Base-by-base conservation (phyloP, 2,888 invertebrate genomes). In the Torymus aiolomorphi region DNA sequence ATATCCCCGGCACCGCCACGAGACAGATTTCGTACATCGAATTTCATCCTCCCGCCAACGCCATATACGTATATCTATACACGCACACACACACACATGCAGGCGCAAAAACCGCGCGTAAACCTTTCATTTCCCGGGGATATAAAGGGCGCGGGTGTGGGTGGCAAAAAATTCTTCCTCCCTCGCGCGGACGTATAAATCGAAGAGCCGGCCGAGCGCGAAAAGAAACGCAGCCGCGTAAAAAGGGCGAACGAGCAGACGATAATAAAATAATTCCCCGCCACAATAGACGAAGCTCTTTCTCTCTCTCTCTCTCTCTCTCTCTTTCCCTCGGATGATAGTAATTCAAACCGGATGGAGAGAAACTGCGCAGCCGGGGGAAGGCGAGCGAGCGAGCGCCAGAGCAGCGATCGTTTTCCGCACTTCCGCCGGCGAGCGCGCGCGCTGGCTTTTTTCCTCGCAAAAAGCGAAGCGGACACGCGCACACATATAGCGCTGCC, bases 251-350 rank as follows among this genome's bases (percentile, higher is more conserved):
- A 79, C 85, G 85, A 84, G 83, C 86, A 86, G 86, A 85, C 87
- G 88, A 87, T 88, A 88, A 89, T 89, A 89, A 89, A 89, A 89
- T 89, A 89, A 89, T 89, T 89, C 88, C 87, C 85, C 86, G 86
- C 84, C 87, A 88, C 88, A 89, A 89, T 88, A 87, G 89, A 88
- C 88, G 89, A 88, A 88, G 62, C 61, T 61, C 20, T 12, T 31
- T 18, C 67, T 24, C n/a, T 13, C 18, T 20, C 49, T 31, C 57
- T 65, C 65, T 31, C 61, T 69, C 31, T 52, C 52, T 56, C 13
- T 14, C 86, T 80, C 61, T 63, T 51, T 76, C 56, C 74, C 69
- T 86, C 88, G 87, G 85, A 88, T 86, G 88, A 88, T 88, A 86
- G 87, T 89, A 89, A 90, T 89, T 90, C 87, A 89, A 88, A 88